A percentile compares a stretch with the other conserved stretches of the same genome.
Conservation (phyloP, 2,797 vertebrate genomes). For the Spea hammondii region DNA sequence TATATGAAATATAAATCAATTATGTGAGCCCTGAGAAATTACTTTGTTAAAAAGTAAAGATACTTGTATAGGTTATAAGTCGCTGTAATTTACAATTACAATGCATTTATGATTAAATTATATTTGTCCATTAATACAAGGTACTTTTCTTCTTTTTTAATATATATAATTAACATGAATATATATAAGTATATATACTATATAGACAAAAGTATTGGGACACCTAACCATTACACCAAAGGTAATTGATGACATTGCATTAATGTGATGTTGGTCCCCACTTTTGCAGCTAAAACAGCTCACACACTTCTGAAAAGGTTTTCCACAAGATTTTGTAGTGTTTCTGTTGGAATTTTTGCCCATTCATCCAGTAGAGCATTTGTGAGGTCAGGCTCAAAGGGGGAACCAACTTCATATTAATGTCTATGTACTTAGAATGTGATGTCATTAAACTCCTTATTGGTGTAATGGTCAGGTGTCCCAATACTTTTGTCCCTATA, state of each 20-base stretch:
- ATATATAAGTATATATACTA: too few species aligned
- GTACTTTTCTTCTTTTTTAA: neutral
- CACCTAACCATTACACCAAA: neutral
- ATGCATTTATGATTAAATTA: neutral
- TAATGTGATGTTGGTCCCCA: neutral
- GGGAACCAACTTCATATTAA: too few species aligned
- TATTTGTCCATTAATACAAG: neutral
- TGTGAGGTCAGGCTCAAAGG: too few species aligned
- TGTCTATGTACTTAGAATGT: too few species aligned
- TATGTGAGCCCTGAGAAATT: slow-evolving; percentile 1
- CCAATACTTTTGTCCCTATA: too few species aligned
- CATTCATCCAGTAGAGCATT: too few species aligned
- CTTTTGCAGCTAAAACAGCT: neutral
- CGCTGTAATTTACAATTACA: neutral
- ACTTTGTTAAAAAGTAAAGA: slow-evolving; percentile 2
- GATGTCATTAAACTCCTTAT: too few species aligned
- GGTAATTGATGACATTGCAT: neutral
- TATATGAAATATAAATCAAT: slow-evolving; percentile 10
- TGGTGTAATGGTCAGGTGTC: too few species aligned
- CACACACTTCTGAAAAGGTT: neutral
- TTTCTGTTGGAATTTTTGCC: too few species aligned
- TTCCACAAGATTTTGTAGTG: too few species aligned
- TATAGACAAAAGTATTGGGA: neutral
- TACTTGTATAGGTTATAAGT: slow-evolving; percentile 3
- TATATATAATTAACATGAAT: too few species aligned